phyloP scores from a whole-genome alignment of 2,888 invertebrate genomes.

The Drosophila cognata region DNA sequence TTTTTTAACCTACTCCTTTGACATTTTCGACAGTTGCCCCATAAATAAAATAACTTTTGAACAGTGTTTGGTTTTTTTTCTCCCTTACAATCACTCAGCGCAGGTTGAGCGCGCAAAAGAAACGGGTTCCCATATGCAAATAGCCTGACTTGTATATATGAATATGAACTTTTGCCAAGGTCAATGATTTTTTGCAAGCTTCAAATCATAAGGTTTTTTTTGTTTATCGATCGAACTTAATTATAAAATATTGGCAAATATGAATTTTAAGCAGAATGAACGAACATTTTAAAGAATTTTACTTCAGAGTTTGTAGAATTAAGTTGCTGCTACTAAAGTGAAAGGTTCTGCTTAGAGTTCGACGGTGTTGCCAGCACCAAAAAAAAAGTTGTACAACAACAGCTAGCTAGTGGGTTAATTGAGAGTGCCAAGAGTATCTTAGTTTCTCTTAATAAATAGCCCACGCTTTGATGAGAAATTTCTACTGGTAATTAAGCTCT shows the following conservation, averaged over 20 bases:
- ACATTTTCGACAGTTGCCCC: conserved; percentile 10
- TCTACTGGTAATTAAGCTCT: neutral
- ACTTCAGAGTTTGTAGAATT: neutral
- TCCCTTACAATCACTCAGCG: conserved; percentile 1
- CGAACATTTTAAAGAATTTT: neutral
- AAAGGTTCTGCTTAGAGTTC: neutral
- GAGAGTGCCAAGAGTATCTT: neutral
- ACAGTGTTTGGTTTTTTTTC: neutral
- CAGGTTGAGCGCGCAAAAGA: neutral
- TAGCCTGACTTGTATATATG: neutral
- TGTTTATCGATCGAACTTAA: neutral
- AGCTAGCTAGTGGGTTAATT: neutral
- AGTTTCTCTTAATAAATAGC: neutral
- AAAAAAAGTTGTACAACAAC: neutral
- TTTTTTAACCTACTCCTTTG: conserved; percentile 4
- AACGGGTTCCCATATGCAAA: neutral
- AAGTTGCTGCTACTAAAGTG: neutral
- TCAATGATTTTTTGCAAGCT: neutral
- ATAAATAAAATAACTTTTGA: conserved; percentile 29
- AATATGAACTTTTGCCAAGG: conserved; percentile 1
- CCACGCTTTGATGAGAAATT: neutral
- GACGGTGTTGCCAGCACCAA: neutral
- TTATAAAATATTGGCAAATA: neutral
- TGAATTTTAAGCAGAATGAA: neutral
- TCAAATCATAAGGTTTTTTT: neutral